Conservation (phyloP, 1,140 invertebrate species). For the Microvelia longipes region DNA sequence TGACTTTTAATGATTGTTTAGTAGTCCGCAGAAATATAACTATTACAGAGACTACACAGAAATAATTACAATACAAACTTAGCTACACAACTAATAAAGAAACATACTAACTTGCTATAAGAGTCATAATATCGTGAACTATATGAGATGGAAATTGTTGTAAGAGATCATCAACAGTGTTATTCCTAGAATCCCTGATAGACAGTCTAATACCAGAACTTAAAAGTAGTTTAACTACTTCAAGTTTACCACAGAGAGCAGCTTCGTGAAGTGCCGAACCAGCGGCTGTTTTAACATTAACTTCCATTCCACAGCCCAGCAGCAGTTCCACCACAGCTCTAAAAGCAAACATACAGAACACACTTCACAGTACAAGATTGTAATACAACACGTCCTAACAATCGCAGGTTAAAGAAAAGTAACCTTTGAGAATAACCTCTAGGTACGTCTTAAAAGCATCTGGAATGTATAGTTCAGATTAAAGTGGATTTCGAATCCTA, state of each 20-base stretch:
- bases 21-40: no score
- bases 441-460: no score
- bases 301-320: constrained; percentile 68
- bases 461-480: not conserved
- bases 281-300: constrained; percentile 70
- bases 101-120: constrained; percentile 61
- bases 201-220: constrained; percentile 66
- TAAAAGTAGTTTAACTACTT: constrained; percentile 69
- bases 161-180: constrained; percentile 75
- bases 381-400: no score
- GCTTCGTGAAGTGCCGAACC: constrained; percentile 92
- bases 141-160: constrained; percentile 74
- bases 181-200: constrained; percentile 56
- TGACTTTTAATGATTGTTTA: no score
- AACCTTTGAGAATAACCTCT: no score
- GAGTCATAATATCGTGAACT: constrained; percentile 64
- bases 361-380: no score
- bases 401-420: no score
- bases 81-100: constrained; percentile 10
- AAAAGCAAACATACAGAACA: constrained; percentile 25
- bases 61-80: no score
- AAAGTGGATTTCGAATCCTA: no score
- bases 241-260: constrained; percentile 80
- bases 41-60: no score
- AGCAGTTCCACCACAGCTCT: constrained; percentile 72